phyloP scores from a whole-genome alignment of 2,113 vertebrate species.

The Caloenas nicobarica region DNA sequence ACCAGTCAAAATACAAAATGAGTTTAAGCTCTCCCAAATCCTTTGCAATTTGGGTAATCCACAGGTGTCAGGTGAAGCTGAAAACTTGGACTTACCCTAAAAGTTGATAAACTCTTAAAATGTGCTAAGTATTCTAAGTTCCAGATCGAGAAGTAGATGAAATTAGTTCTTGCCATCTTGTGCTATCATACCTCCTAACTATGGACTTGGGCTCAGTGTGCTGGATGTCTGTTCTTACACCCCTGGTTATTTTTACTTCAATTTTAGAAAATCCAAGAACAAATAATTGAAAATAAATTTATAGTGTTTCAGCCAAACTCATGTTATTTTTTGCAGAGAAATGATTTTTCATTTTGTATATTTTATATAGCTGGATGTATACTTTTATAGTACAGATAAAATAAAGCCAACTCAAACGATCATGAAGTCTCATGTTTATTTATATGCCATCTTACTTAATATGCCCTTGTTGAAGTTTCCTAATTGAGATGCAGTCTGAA shows the following conservation, averaged over 20 bases:
- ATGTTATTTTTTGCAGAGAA: background rate
- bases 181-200: background rate
- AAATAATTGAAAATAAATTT: background rate
- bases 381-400: background rate
- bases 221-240: background rate
- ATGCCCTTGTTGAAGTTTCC: background rate
- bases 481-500: background rate
- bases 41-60: background rate
- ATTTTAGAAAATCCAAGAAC: background rate
- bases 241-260: background rate
- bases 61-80: background rate
- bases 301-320: background rate
- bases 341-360: background rate
- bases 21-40: background rate
- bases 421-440: constrained; percentile 9
- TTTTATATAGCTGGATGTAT: background rate
- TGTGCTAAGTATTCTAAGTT: background rate
- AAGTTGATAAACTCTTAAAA: background rate
- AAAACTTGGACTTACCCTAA: background rate
- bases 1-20: background rate
- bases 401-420: background rate
- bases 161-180: background rate
- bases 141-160: background rate
- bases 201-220: background rate
- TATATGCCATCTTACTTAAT: background rate